A percentile compares a stretch with the other conserved stretches of the same genome.
Evolutionary conservation across 2,113 vertebrate species (phyloP).

Genomic region (Mustela nigripes): DNA sequence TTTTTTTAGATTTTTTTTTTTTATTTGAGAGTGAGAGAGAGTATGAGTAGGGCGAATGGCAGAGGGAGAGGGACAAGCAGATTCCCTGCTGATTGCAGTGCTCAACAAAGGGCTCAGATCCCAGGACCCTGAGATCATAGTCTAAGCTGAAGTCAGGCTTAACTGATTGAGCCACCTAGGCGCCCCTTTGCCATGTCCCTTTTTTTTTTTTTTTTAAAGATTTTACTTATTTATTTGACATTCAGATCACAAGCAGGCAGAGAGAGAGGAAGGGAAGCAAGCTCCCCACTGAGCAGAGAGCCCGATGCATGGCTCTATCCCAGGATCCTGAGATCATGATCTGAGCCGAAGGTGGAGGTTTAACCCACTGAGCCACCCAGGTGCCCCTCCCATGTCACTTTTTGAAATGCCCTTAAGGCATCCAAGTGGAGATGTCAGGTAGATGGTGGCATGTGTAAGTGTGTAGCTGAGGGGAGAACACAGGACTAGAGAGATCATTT

Average conservation of each 20-base stretch:
- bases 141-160: not conserved
- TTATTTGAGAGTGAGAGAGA: not conserved
- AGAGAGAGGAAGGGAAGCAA: too few species aligned
- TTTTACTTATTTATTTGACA: too few species aligned
- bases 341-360: too few species aligned
- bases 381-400: not conserved
- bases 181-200: not conserved
- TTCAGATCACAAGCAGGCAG: too few species aligned
- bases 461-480: not conserved
- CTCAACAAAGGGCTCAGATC: not conserved
- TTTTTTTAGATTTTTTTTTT: not conserved
- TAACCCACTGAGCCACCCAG: not conserved
- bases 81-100: not conserved
- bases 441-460: not conserved
- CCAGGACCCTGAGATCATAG: not conserved
- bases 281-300: too few species aligned
- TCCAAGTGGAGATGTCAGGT: not conserved
- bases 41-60: too few species aligned
- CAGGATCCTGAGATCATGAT: too few species aligned
- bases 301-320: rapidly evolving
- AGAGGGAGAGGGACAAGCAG: not conserved
- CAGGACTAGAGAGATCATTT: not conserved
- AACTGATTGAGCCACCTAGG: not conserved
- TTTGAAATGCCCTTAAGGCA: not conserved
- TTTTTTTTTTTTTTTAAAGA: not conserved